Conservation (phyloP, 2,113 vertebrate species). For the Falcunculus frontatus region DNA sequence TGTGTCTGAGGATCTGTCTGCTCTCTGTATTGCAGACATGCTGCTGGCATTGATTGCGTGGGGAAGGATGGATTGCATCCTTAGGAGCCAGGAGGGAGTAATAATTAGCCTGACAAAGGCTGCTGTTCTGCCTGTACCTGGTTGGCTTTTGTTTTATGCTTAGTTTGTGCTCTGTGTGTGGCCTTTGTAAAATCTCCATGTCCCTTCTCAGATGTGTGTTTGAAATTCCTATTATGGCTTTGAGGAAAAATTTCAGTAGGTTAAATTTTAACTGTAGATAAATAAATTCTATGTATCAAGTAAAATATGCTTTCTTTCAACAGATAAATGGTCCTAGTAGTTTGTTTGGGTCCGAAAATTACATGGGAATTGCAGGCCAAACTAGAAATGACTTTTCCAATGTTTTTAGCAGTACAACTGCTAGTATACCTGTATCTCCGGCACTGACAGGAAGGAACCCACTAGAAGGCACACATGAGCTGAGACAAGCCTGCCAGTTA, state of each 20-base stretch:
- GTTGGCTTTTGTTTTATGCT: not conserved
- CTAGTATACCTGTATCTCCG: constrained; percentile 54
- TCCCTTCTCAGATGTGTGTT: not conserved
- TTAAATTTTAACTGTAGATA: not conserved
- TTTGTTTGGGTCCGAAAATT: constrained; percentile 75
- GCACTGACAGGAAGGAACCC: constrained; percentile 75
- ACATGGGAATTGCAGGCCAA: constrained; percentile 75
- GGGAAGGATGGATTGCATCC: not conserved
- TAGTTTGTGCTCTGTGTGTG: not conserved
- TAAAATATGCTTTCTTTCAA: constrained; percentile 11
- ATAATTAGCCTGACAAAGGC: not conserved
- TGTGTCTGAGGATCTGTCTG: not conserved
- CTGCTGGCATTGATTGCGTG: not conserved
- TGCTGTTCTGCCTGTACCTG: not conserved
- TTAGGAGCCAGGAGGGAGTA: not conserved
- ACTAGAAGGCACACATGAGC: constrained; percentile 90
- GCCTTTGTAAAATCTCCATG: not conserved
- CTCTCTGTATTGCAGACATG: not conserved
- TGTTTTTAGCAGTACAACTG: constrained; percentile 62
- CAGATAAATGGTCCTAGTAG: constrained; percentile 80
- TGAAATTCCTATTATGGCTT: not conserved
- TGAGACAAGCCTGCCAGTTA: constrained; percentile 87
- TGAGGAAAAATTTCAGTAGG: not conserved
- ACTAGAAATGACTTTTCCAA: constrained; percentile 70
- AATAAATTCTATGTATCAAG: not conserved